phyloP scores from a whole-genome alignment of 2,888 invertebrate genomes.

The Drosophila nr. fundita region DNA sequence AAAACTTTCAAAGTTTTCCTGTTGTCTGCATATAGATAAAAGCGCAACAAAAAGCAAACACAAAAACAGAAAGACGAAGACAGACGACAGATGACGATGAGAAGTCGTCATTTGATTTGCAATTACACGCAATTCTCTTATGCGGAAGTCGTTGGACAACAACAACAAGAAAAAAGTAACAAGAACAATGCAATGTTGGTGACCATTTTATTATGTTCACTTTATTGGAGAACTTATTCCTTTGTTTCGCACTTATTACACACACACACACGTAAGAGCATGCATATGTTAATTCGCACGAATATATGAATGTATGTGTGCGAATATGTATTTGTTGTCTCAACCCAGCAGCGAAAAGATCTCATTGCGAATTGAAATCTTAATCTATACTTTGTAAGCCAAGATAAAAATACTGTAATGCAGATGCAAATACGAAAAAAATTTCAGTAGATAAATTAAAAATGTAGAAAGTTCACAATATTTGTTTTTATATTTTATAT shows the following conservation, averaged over 20 bases:
- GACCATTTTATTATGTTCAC: slow-evolving; percentile 36
- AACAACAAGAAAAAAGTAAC: slow-evolving; percentile 26
- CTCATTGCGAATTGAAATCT: background rate
- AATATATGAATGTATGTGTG: background rate
- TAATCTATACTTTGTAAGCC: background rate
- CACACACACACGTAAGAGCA: slow-evolving; percentile 2
- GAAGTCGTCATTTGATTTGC: slow-evolving; percentile 32
- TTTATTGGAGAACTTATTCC: slow-evolving; percentile 59
- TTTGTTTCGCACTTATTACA: slow-evolving; percentile 54
- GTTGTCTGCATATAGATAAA: slow-evolving; percentile 44
- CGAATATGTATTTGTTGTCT: background rate
- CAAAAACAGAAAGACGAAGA: slow-evolving; percentile 21
- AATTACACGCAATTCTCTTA: slow-evolving; percentile 58
- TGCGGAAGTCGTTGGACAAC: slow-evolving; percentile 65
- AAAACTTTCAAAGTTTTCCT: slow-evolving; percentile 56
- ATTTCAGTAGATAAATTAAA: background rate
- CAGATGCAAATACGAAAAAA: background rate
- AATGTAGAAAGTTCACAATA: background rate
- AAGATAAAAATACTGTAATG: background rate
- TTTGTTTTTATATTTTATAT: background rate
- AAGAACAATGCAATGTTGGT: slow-evolving; percentile 49
- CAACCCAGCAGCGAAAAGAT: background rate
- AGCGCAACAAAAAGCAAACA: slow-evolving; percentile 19
- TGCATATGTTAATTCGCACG: slow-evolving; percentile 2
- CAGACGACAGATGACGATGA: slow-evolving; percentile 26